A percentile compares a stretch with the other conserved stretches of the same genome.
Evolutionary conservation across 2,113 vertebrate genomes (phyloP).

Genomic region (Antechinus stuartii): DNA sequence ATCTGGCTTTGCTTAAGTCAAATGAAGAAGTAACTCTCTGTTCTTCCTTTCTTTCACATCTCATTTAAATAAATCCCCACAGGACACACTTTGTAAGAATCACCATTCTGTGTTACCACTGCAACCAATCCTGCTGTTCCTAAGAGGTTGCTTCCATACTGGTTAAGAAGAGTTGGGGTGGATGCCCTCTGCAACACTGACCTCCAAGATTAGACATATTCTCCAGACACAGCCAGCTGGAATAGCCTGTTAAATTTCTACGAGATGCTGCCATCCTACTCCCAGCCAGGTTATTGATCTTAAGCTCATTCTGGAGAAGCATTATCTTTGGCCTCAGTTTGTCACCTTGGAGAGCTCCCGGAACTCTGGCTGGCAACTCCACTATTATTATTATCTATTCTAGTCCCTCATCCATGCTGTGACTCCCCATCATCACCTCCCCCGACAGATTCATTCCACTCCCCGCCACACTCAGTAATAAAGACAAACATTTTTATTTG

Average conservation of each 20-base stretch:
- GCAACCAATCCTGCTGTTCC: not conserved
- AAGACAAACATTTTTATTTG: slow-evolving; percentile 8
- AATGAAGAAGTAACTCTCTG: not conserved
- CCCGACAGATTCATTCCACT: not conserved
- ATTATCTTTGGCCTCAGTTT: not conserved
- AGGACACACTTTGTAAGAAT: not conserved
- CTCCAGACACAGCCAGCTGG: not conserved
- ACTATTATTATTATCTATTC: not conserved
- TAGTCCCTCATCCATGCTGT: not conserved
- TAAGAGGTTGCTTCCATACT: not conserved
- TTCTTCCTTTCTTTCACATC: not conserved
- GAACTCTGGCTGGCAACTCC: not conserved
- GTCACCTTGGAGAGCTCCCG: slow-evolving; percentile 1
- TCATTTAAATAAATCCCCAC: not conserved
- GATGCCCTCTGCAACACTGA: not conserved
- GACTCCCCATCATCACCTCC: not conserved
- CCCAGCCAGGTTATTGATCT: not conserved
- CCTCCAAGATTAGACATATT: not conserved
- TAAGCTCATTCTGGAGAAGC: not conserved
- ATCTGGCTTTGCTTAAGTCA: not conserved
- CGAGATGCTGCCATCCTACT: not conserved
- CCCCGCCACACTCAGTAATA: not conserved
- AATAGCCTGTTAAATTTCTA: not conserved
- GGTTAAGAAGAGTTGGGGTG: not conserved
- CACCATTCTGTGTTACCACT: not conserved